Evolutionary conservation across 2,113 vertebrate species (phyloP).

Genomic region (Pristiophorus japonicus): DNA sequence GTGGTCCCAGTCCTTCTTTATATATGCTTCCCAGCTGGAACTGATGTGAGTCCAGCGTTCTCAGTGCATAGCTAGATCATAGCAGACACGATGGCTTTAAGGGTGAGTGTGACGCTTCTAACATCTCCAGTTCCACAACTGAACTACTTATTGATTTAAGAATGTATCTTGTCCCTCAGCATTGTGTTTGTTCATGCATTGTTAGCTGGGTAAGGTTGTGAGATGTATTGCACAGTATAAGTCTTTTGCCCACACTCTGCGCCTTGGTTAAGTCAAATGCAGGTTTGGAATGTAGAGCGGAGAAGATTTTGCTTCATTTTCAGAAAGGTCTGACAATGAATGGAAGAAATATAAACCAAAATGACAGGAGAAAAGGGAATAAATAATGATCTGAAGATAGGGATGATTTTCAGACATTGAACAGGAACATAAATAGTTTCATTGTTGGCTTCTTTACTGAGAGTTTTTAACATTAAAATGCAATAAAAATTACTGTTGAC

Average conservation of each 20-base stretch:
- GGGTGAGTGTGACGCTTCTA: constrained; percentile 2
- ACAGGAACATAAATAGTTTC: background rate
- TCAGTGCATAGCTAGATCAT: background rate
- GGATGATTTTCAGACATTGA: background rate
- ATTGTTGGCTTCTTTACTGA: background rate
- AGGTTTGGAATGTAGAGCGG: background rate
- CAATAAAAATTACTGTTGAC: background rate
- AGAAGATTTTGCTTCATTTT: background rate
- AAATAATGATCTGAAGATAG: background rate
- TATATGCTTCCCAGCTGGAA: constrained; percentile 3
- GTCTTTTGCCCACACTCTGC: no score
- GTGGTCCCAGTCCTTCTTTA: background rate
- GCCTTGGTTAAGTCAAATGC: background rate
- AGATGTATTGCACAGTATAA: background rate
- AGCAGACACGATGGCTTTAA: constrained; percentile 22
- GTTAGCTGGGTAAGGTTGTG: background rate
- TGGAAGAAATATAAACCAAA: background rate
- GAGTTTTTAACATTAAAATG: background rate
- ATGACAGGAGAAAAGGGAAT: background rate
- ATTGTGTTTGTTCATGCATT: background rate
- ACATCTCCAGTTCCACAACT: background rate
- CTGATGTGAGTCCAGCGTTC: background rate
- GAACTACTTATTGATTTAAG: background rate
- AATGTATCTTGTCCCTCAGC: no score
- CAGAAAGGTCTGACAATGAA: background rate